These are phyloP conservation scores for Eucera pruinosa DNA, from an alignment of 2,888 invertebrate genomes.

Conservation along the genomic window DNA sequence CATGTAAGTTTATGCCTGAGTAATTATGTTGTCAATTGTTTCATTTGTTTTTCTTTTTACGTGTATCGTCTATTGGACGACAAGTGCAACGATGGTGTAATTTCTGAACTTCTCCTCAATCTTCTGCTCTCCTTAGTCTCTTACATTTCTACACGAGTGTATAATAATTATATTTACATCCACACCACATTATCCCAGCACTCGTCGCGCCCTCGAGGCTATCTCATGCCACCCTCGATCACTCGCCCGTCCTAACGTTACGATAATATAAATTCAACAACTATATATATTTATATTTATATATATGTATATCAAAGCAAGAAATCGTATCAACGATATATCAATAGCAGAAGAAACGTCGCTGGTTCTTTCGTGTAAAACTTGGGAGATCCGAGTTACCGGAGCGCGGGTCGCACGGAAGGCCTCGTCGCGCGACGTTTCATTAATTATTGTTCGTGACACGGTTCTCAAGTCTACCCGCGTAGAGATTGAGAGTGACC, in stretches of 20 bases:
- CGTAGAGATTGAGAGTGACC: constrained; percentile 50
- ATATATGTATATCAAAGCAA: constrained; percentile 48
- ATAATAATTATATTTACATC: constrained; percentile 71
- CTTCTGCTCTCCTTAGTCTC: not conserved
- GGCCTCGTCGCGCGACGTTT: constrained; percentile 44
- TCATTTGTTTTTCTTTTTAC: not conserved
- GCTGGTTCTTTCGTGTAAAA: constrained; percentile 38
- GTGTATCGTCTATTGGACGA: constrained; percentile 21
- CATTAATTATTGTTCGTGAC: constrained; percentile 55
- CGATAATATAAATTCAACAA: constrained; percentile 54
- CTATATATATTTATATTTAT: constrained; percentile 46
- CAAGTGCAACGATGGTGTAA: constrained; percentile 44
- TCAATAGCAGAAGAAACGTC: constrained; percentile 50
- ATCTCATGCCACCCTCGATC: constrained; percentile 47
- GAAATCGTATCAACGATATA: constrained; percentile 46
- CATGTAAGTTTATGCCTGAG: not conserved
- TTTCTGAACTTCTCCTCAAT: constrained; percentile 10
- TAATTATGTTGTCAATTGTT: constrained; percentile 2
- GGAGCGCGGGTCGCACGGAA: constrained; percentile 31
- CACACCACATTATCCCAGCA: constrained; percentile 52
- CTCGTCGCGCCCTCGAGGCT: constrained; percentile 50
- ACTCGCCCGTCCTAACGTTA: constrained; percentile 32
- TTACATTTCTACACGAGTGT: constrained; percentile 68
- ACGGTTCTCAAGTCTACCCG: constrained; percentile 46
- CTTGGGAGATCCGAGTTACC: constrained; percentile 7